Evolutionary conservation across 2,888 invertebrate species (phyloP), one percentile per base, ranked within the genome.

Genomic region (Liodrosophila aerea): DNA sequence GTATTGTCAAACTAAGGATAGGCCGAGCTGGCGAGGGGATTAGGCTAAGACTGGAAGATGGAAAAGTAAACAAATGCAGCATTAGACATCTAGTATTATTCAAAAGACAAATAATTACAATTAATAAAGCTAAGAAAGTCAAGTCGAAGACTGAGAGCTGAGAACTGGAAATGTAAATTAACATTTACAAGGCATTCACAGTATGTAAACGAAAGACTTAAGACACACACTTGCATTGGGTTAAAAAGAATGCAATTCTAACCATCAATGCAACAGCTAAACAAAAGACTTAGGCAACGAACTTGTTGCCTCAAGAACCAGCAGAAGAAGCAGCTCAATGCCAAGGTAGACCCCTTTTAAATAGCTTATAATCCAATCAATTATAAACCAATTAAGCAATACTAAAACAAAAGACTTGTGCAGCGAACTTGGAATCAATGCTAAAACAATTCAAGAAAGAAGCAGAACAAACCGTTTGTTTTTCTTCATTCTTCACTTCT

Each of bases 261-360:
- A 22, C 4, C 22, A 22, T 22, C 7, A 22, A 22, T 29, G 1
- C 9, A 8, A 8, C 13, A 15, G 3, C 2, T 9, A 9, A 37
- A 62, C 67, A 53, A 77, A 65, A 69, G 76, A 82, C 75, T 81
- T 73, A 31, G 41, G 72, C 73, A 75, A 85, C 78, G 34, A 75
- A 69, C 78, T 73, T 41, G 71, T 22, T 27, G 40, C 12, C 2
- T 22, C 5, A 22, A 22, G 5, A 4, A 22, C 22, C 2, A 22
- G n/a, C n/a, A n/a, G n/a, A n/a, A n/a, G n/a, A n/a, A n/a, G n/a
- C n/a, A n/a, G n/a, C n/a, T n/a, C n/a, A n/a, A n/a, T n/a, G n/a
- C n/a, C n/a, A n/a, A n/a, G n/a, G n/a, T n/a, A n/a, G n/a, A n/a
- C n/a, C n/a, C n/a, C n/a, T n/a, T n/a, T n/a, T n/a, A n/a, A n/a